Base-by-base conservation (phyloP, 64 coral and sea anemone species). In the Anthopleura sola region DNA sequence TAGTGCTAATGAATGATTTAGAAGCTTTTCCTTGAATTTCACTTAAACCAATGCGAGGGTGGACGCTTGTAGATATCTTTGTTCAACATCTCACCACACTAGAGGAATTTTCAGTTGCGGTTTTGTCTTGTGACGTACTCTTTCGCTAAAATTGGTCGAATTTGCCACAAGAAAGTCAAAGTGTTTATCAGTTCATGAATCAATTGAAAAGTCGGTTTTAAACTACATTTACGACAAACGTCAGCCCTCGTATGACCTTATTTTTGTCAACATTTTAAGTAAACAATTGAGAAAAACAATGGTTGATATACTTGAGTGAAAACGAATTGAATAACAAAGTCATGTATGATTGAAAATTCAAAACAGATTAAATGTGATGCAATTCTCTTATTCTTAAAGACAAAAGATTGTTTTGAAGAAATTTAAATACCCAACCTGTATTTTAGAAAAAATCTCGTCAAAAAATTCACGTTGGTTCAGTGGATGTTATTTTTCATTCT, bases 251-350 rank as follows among this genome's bases (percentile, higher is more conserved):
- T 32, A 32, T 71, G 66, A 71, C 66, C 31, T 71, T 32, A 32
- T 31, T 71, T 71, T 71, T 71, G 66, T 71, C 66, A 36, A 71
- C 66, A 71, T 32, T 71, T 71, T 34, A 17, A 71, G 31, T 71
- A 32, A 71, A 71, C 31, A 71, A 71, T 32, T 16, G 29, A n/a
- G 58, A 18, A 71, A 32, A 71, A 71, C 66, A 71, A 34, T 71
- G 15, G 34, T 1, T 20, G 66, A 33, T 71, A 71, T 71, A 71
- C 26, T 71, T 4, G 66, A 34, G 13, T 71, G 66, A 71, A 71
- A 71, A 71, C 66, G 66, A 71, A 71, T 71, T 34, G 66, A 20
- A 32, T 15, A 32, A 71, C 66, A 34, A 5, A n/a, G 28, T 7
- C 76, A 48, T 46, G 37, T 24, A 79, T n/a, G 37, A 47, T 79